Base-by-base conservation (phyloP, 2,888 invertebrate species). In the Schizaphis graminum region DNA sequence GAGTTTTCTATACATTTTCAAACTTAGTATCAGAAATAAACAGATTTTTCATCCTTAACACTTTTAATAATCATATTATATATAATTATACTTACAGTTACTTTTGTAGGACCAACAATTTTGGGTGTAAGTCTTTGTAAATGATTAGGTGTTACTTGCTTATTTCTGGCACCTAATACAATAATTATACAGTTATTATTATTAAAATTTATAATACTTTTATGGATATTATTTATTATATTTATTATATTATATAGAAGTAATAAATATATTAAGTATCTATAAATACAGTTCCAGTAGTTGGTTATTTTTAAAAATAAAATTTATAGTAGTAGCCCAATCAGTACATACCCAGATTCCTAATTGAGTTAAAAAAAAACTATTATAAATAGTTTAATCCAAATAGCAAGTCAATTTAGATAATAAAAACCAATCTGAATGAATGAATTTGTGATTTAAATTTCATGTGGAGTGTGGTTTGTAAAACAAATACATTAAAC, bases 101-200 rank as follows among this genome's bases (percentile, higher is more conserved):
- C 47, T 90, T 90, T 94, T 49, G 93, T 49, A 93, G 90, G 41
- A n/a, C 47, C 41, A 11, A 95, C 90, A 57, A 41, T 41, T 94
- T 96, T 97, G 0, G 97, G 97, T 95, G 97, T 96, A 91, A 98
- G 96, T 95, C 96, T 96, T 95, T 97, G 97, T 95, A 97, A 96
- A 96, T 98, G 98, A 96, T 97, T 98, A 0, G 98, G 98, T 10
- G 97, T 95, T 5, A 95, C 96, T 0, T 95, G 94, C 61, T 94
- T 94, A 85, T 90, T 90, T 47, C 21, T 16, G 16, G 49, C 2
- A 57, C 90, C 93, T 94, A 41, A 67, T 26, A 86, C 13, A 85
- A 89, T 56, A 16, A n/a, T 28, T 84, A 49, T 35, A 77, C 1
- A n/a, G 26, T 87, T 87, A 49, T 28, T n/a, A 49, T 87, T 49